Evolutionary conservation across 2,113 vertebrate genomes (phyloP), one percentile per base, ranked within the genome.

Genomic region (Ivindomyrus marchei): DNA sequence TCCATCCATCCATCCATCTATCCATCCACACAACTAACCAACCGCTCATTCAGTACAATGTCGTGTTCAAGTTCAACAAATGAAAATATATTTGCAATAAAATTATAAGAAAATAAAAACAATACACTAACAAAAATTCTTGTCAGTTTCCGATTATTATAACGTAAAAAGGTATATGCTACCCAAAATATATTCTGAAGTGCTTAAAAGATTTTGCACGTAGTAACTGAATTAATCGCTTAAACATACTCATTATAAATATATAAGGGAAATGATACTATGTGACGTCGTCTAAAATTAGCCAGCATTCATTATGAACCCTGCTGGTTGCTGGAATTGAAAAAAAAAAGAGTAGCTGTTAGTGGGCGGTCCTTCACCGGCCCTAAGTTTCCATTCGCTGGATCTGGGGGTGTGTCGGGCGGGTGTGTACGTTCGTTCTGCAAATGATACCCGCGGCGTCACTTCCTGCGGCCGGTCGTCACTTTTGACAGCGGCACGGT

Each of bases 401-500:
- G 88, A 86, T 80, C 4, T 66, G 93, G 94, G 93, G 95, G 96
- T 95, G 95, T 96, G 95, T 94, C 93, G 3, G 93, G 92, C 6
- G 90, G 92, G 93, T 92, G 94, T 94, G 93, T 62, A 88, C 31
- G 11, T 80, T 70, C 17, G 56, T 17, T 15, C 15, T 24, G 77
- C 39, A 50, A 39, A 90, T 91, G 93, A 93, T 70, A 62, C 49
- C 53, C 86, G 11, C 45, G 45, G 62, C 92, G 93, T 93, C 85
- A 92, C 52, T 93, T 95, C 94, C 93, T 53, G 93, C 90, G 93
- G 93, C 93, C 36, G 39, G 66, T 42, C 10, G 83, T 21, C 21
- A 46, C 45, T 85, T 95, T 95, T 96, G 96, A 96, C 95, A 96
- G 95, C 94, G 89, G 92, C 90, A 91, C 90, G 89, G 91, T 49